Evolutionary conservation across 2,797 vertebrate species (phyloP), one percentile per base, ranked within the genome.

Genomic region (Poecilia velifera): DNA sequence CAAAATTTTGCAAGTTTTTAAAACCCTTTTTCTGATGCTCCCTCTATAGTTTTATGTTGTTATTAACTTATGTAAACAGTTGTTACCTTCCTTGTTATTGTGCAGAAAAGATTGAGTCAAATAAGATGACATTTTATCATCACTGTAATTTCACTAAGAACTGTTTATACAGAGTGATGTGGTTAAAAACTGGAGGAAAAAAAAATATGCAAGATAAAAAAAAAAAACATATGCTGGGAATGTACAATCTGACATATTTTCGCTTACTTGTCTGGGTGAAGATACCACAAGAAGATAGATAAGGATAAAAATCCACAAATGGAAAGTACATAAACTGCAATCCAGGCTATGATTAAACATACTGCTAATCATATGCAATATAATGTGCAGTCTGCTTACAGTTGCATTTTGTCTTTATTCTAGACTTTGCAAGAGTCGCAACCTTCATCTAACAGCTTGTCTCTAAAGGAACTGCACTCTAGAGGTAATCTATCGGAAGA

Each of bases 401-500:
- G 12, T 41, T 53, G 39, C 18, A 46, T 43, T 75, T 55, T 49
- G 20, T 59, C 14, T 76, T 34, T 41, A 14, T 36, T 68, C 3
- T 36, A 12, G 72, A 9, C 25, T 47, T 43, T 16, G 25, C 3
- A 53, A 64, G n/a, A 53, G 20, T 14, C 6, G 4, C 64, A 55
- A n/a, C 36, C n/a, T 16, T 25, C 55, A 49, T 20, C 16, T 18
- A 66, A 55, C 13, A 64, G 45, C 75, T 85, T 36, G 49, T 28
- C 55, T 25, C 2, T 36, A 36, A 78, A 43, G 20, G 78, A 7
- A 55, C 47, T 36, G 64, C 55, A 51, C 3, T 62, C 31, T 46
- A 80, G 12, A 75, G 77, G 74, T 43, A 12, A 46, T 64, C 79
- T 73, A 51, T 57, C n/a, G n/a, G 6, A 36, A 46, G 18, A 22